Evolutionary conservation across 2,888 invertebrate genomes (phyloP).

Genomic region (Conomelus anceps): DNA sequence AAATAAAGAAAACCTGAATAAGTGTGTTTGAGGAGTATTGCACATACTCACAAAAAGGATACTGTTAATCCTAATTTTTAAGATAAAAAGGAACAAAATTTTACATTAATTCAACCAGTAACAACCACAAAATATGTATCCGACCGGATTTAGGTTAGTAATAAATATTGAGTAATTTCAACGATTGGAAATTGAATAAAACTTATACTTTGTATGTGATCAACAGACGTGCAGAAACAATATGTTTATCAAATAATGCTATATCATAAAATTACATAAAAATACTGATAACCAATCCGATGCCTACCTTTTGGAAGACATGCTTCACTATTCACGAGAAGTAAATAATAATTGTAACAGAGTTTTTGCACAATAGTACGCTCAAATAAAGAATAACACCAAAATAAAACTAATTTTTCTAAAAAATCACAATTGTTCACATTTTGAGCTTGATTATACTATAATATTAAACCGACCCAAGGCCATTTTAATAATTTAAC

Average conservation of each 20-base stretch:
- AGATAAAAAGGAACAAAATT: too few species aligned
- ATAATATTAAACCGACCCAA: constrained; percentile 1
- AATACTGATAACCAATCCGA: background rate
- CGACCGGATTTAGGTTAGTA: too few species aligned
- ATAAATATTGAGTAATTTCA: too few species aligned
- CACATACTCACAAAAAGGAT: too few species aligned
- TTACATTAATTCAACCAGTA: too few species aligned
- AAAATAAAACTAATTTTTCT: constrained; percentile 17
- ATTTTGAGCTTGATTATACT: background rate
- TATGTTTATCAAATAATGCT: background rate
- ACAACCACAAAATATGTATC: too few species aligned
- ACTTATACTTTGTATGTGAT: too few species aligned
- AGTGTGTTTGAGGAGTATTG: too few species aligned
- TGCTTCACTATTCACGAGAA: background rate
- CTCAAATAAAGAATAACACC: constrained; percentile 22
- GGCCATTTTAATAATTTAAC: background rate
- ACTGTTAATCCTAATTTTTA: too few species aligned
- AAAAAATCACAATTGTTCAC: background rate
- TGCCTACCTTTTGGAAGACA: constrained; percentile 27
- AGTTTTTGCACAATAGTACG: constrained; percentile 1
- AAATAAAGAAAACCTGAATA: too few species aligned
- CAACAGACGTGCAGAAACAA: too few species aligned
- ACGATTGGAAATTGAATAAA: too few species aligned
- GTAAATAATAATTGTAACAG: background rate
- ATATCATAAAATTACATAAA: background rate